These are phyloP conservation scores for Synaphobranchus kaupii DNA, from an alignment of 2,797 vertebrate genomes.

Conservation along the genomic window DNA sequence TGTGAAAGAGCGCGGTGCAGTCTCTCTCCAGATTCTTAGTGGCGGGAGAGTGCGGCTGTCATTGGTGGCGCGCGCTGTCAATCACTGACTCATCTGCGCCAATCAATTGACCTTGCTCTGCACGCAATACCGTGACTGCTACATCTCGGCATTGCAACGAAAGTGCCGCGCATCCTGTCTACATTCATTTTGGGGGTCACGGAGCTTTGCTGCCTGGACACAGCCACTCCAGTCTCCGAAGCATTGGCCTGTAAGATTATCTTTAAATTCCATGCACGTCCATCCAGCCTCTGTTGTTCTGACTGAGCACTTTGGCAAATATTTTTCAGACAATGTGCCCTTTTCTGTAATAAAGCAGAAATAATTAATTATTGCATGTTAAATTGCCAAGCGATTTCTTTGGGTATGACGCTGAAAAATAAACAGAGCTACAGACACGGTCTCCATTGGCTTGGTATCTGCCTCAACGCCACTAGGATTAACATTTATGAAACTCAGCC, in stretches of 20 bases:
- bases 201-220: not conserved
- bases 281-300: not conserved
- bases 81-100: not conserved
- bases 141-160: not conserved
- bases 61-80: not conserved
- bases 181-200: not conserved
- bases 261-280: not conserved
- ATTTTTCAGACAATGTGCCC: not conserved
- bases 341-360: slow-evolving; percentile 9
- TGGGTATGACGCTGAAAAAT: not conserved
- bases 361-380: slow-evolving; percentile 7
- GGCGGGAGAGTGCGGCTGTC: too few relatives aligned
- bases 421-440: slow-evolving; percentile 13
- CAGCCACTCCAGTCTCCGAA: not conserved
- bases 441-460: not conserved
- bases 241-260: not conserved
- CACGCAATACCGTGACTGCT: not conserved
- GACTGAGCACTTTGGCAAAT: not conserved
- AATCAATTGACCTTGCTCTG: not conserved
- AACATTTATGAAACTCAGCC: not conserved
- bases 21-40: not conserved
- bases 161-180: not conserved
- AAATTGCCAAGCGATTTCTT: slow-evolving; percentile 23
- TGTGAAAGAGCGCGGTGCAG: not conserved
- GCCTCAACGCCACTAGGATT: not conserved